Evolutionary conservation across 1,140 invertebrate genomes (phyloP).

Genomic region (Tetraneura akinire): DNA sequence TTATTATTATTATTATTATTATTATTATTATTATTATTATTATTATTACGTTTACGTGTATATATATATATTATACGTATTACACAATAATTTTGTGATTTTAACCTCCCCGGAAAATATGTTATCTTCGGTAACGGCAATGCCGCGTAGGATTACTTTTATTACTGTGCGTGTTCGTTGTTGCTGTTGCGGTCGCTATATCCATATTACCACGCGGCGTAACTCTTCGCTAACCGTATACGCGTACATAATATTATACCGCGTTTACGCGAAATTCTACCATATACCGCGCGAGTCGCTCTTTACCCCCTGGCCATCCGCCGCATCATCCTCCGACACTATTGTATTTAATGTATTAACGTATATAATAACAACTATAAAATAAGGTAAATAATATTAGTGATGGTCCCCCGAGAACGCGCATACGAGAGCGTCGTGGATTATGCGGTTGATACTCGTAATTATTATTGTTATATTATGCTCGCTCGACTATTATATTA

Average conservation of each 20-base stretch:
- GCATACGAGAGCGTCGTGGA: not conserved
- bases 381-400: constrained; percentile 47
- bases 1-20: no score
- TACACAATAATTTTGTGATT: not conserved
- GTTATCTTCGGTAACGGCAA: constrained; percentile 2
- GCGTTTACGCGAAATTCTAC: constrained; percentile 24
- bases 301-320: no score
- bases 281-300: not conserved
- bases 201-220: no score
- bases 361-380: constrained; percentile 46
- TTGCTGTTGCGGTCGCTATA: no score
- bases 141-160: constrained; percentile 14
- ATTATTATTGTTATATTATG: constrained; percentile 35
- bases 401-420: constrained; percentile 18
- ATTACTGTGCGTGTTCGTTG: constrained; percentile 14
- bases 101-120: not conserved
- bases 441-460: constrained; percentile 32
- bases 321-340: not conserved
- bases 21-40: no score
- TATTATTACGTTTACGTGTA: no score
- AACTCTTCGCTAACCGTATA: not conserved
- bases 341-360: constrained; percentile 18
- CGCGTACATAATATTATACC: not conserved
- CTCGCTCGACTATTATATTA: no score
- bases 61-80: not conserved